Base-by-base conservation (phyloP, 2,888 invertebrate genomes). In the Apeira syringaria region DNA sequence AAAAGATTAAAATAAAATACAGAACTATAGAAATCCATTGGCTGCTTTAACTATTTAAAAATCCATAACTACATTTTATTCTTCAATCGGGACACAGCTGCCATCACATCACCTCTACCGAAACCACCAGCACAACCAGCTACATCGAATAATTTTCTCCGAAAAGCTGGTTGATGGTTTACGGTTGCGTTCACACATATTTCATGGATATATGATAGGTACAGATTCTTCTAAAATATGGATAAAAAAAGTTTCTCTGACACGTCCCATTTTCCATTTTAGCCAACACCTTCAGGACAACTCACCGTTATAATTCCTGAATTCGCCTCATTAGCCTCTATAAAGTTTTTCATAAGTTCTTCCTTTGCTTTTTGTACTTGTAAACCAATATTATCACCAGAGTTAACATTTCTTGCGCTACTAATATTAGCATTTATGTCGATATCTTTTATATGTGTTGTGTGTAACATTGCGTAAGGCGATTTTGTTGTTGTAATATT, bases 281-380 rank as follows among this genome's bases (percentile, higher is more conserved):
- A 15, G 4, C 15, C 15, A 4, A n/a, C 4, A 15, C 15, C 15
- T 15, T 15, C 15, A 3, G 15, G 15, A 15, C 15, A 15, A 15
- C 3, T 15, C 1, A 25, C 15, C 8, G 11, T 29, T 25, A 17
- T 11, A 7, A 7, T 26, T 2, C 34, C 30, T 29, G 26, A 15
- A 7, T 11, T 7, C 9, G 32, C 40, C 8, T 4, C 27, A 15
- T 36, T 40, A 7, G 12, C 12, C n/a, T 26, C 10, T 40, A 25
- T 28, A 22, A 25, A 32, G 5, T 2, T 33, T 26, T 38, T 34
- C 1, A 30, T 20, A 30, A 11, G 5, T 25, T 24, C 13, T 8
- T 43, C 33, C 12, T 6, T 17, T 3, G 18, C 29, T 8, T 28
- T 12, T 6, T 4, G 6, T 24, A 13, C 13, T 29, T 34, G 10